Base-by-base conservation (phyloP, 1,140 invertebrate species). In the Stegodyphus mimosarum region DNA sequence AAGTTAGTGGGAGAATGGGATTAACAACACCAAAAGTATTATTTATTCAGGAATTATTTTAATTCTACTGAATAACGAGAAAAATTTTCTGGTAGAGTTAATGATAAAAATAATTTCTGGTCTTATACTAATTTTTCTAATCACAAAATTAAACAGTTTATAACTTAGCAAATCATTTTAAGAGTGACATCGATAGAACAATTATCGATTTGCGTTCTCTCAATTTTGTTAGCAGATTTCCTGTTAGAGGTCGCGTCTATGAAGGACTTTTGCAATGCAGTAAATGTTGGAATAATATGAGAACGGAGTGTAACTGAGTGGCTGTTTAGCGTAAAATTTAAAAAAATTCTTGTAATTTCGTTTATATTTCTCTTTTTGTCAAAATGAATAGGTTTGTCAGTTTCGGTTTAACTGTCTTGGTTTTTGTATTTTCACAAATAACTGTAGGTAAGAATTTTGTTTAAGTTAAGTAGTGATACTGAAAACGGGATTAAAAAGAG, bases 181-280 rank as follows among this genome's bases (percentile, higher is more conserved):
- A 33, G 33, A 1, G 33, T 33, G 33, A 33, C 33, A 33, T 33
- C 33, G 33, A 60, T 60, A 60, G n/a, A 11, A 33, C 10, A 11
- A 10, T 13, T 83, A 84, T 84, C 81, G 81, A 84, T 84, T 84
- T 55, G 17, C 69, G 52, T 13, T 55, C 76, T 33, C 73, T 6
- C 69, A 60, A 84, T 84, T 83, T 84, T 84, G 81, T 84, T 84
- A 84, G 55, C 18, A 75, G 33, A 84, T 84, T 84, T 84, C 73
- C 81, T 84, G 81, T 84, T 81, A 84, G 81, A 84, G 81, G 81
- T 84, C 81, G 81, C 81, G 64, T 69, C 49, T 53, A 84, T 84
- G 81, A 84, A 84, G 81, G 81, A 84, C 81, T 84, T 84, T 84
- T 84, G 81, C 73, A 84, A 84, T 84, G 81, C 81, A 84, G 81